Percentiles rank a stretch among this genome's conserved stretches.
These are phyloP conservation scores for Dunckerocampus dactyliophorus DNA, from an alignment of 2,113 vertebrate genomes.

Conservation along the genomic window DNA sequence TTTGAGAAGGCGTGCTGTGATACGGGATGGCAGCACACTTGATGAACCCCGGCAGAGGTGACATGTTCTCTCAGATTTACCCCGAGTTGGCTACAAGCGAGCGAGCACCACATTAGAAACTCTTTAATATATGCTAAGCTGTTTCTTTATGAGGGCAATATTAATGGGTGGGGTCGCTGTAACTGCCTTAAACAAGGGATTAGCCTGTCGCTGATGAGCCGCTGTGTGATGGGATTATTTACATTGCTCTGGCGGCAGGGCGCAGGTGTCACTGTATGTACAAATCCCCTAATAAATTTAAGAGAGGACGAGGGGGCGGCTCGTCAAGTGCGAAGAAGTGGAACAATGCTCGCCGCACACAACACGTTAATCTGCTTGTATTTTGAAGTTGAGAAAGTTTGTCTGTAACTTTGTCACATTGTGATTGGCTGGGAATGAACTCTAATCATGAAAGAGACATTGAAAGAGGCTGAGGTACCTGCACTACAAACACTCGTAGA, in stretches of 20 bases:
- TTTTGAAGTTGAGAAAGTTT: constrained; percentile 59
- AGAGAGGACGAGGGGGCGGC: constrained; percentile 33
- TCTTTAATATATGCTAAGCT: constrained; percentile 77
- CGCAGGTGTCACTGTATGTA: constrained; percentile 78
- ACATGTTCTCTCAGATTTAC: constrained; percentile 61
- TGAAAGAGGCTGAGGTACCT: constrained; percentile 44
- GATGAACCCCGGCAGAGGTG: constrained; percentile 63
- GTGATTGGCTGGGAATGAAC: constrained; percentile 38
- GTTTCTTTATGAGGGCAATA: constrained; percentile 70
- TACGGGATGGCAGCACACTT: constrained; percentile 51
- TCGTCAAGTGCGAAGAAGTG: constrained; percentile 55
- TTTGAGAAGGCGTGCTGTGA: constrained; percentile 49
- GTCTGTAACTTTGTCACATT: constrained; percentile 42
- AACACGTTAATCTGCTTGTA: constrained; percentile 62
- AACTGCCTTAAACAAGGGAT: constrained; percentile 83
- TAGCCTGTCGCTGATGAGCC: constrained; percentile 73
- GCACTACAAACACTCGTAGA: constrained; percentile 47
- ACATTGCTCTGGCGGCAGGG: constrained; percentile 71
- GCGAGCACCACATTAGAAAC: constrained; percentile 58
- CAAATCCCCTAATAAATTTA: constrained; percentile 80
- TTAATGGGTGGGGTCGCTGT: constrained; percentile 77
- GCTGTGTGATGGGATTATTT: constrained; percentile 78
- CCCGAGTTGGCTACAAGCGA: constrained; percentile 57
- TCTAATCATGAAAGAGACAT: constrained; percentile 44
- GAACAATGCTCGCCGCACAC: constrained; percentile 62